Percentiles rank a stretch among this genome's conserved stretches.
Conservation (phyloP, 2,888 invertebrate genomes). For the Lochmaea crataegi region DNA sequence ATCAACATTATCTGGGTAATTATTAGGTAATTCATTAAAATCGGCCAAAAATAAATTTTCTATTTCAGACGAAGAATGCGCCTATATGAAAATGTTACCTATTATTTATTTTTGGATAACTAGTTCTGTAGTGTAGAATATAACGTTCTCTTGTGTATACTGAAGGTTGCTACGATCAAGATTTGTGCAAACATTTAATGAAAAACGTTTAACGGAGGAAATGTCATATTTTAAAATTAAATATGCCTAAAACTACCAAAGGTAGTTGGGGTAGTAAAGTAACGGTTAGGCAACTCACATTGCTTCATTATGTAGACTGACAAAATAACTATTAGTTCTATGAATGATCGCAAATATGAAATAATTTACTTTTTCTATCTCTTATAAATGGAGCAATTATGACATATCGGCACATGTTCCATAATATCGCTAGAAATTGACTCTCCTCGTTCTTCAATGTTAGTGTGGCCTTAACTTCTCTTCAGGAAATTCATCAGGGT, state of each 20-base stretch:
- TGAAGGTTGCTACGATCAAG: constrained; percentile 39
- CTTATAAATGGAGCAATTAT: no score
- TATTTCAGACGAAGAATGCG: constrained; percentile 31
- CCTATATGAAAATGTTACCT: constrained; percentile 42
- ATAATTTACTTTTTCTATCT: no score
- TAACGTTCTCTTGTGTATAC: constrained; percentile 48
- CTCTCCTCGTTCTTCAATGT: constrained; percentile 40
- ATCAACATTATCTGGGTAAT: constrained; percentile 58
- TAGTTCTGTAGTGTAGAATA: constrained; percentile 44
- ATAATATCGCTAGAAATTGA: not conserved
- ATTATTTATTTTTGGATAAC: constrained; percentile 55
- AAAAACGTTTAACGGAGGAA: no score
- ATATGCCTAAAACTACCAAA: no score
- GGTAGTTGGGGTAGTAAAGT: no score
- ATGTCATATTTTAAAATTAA: no score
- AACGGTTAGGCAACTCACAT: no score
- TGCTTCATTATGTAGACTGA: no score
- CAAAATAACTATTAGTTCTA: no score
- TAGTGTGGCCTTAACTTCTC: constrained; percentile 47
- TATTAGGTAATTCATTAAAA: constrained; percentile 46
- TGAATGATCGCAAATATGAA: no score
- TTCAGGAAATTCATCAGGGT: constrained; percentile 54
- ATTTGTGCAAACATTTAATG: not conserved
- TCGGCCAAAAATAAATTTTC: constrained; percentile 40
- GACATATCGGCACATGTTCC: constrained; percentile 14